A percentile compares a stretch with the other conserved stretches of the same genome.
Conservation (phyloP, 2,888 invertebrate genomes). For the Villa cingulata region DNA sequence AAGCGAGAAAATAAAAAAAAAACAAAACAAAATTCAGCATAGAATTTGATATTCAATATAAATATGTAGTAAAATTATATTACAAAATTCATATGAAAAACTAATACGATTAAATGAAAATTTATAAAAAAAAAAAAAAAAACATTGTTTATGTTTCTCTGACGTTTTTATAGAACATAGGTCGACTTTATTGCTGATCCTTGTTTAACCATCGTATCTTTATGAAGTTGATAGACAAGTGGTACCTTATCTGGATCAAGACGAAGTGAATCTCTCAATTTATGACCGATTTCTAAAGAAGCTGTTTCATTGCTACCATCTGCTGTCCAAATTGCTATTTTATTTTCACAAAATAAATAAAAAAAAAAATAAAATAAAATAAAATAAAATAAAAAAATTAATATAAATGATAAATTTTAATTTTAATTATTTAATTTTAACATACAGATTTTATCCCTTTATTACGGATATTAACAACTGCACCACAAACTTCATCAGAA, state of each 20-base stretch:
- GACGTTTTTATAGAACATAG: constrained; percentile 29
- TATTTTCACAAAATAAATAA: neutral
- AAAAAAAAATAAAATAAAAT: no score
- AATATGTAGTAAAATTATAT: no score
- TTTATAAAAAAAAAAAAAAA: no score
- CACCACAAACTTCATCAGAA: constrained; percentile 90
- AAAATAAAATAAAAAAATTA: neutral
- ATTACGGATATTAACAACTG: constrained; percentile 84
- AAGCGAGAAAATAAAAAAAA: no score
- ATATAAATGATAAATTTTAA: neutral
- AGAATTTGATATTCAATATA: no score
- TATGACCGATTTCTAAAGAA: constrained; percentile 76
- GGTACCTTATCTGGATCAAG: constrained; percentile 43
- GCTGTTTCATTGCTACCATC: constrained; percentile 67
- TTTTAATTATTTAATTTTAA: neutral
- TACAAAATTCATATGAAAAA: no score
- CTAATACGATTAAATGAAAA: no score
- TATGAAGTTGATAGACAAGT: constrained; percentile 63
- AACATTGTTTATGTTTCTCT: no score
- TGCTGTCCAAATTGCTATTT: constrained; percentile 71
- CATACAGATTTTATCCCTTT: constrained; percentile 88
- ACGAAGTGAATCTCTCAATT: constrained; percentile 72
- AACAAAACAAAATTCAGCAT: no score
- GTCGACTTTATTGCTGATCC: constrained; percentile 60
- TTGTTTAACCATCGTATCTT: constrained; percentile 72